Evolutionary conservation across 2,797 vertebrate species (phyloP).

Genomic region (Xenopus petersii): DNA sequence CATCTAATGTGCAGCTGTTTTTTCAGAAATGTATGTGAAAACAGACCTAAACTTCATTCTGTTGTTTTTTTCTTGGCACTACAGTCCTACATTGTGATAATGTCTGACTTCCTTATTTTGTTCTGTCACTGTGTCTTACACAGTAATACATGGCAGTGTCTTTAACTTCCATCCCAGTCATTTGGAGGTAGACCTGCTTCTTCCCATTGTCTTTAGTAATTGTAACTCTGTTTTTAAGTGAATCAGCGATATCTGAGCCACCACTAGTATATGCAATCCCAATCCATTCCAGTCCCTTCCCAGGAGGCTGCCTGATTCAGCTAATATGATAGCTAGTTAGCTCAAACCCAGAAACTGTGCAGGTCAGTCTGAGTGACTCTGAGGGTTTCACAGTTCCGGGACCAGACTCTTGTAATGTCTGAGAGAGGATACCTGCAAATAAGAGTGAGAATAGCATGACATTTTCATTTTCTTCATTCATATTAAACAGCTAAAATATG

Average conservation of each 20-base stretch:
- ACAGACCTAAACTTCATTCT: too few relatives aligned
- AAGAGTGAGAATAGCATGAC: background rate
- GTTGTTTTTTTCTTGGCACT: too few relatives aligned
- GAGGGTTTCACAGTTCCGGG: conserved; percentile 17
- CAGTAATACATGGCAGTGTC: conserved; percentile 11
- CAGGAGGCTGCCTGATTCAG: background rate
- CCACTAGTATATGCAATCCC: background rate
- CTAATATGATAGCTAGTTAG: background rate
- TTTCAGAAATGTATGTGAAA: too few relatives aligned
- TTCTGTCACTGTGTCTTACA: background rate
- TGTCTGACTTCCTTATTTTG: background rate
- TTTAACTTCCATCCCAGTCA: background rate
- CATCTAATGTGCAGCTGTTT: too few relatives aligned
- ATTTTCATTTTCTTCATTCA: background rate
- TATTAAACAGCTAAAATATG: too few relatives aligned
- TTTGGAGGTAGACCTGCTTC: conserved; percentile 31
- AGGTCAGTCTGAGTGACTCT: background rate
- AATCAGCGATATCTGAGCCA: background rate
- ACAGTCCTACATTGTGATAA: background rate
- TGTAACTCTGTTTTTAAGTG: background rate
- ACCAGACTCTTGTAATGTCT: conserved; percentile 8
- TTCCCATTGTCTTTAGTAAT: conserved; percentile 28
- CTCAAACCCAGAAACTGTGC: conserved; percentile 24
- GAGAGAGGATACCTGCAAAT: conserved; percentile 3
- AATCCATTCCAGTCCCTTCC: background rate